These are phyloP conservation scores for Callochromis pleurospilus DNA, from an alignment of 2,113 vertebrate species.

Conservation along the genomic window DNA sequence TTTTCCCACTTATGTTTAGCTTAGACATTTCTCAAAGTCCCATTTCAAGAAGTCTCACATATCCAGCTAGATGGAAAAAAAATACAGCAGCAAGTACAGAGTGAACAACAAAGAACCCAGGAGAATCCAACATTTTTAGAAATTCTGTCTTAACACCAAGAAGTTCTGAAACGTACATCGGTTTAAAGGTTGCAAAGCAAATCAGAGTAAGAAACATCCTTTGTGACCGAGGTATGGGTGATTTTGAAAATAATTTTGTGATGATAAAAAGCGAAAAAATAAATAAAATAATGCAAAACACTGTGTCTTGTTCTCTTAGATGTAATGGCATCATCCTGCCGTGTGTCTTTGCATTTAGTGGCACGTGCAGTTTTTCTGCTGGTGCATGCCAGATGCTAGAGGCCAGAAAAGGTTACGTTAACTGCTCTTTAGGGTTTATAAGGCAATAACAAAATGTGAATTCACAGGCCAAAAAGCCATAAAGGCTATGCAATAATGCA, in stretches of 20 bases:
- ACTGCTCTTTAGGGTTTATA: background rate
- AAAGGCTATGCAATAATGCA: background rate
- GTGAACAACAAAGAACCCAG: background rate
- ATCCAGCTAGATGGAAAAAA: constrained; percentile 16
- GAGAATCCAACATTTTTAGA: background rate
- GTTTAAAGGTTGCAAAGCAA: constrained; percentile 62
- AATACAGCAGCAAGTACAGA: background rate
- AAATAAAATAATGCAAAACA: background rate
- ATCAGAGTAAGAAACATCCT: constrained; percentile 71
- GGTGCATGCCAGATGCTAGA: constrained; percentile 12
- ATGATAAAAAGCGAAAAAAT: background rate
- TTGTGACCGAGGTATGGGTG: background rate
- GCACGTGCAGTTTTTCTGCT: constrained; percentile 23
- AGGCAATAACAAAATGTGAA: constrained; percentile 4
- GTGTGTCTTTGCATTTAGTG: background rate
- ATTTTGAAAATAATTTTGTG: constrained; percentile 9
- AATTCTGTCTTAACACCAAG: background rate
- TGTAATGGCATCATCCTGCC: background rate
- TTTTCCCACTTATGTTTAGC: background rate
- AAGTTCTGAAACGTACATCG: background rate
- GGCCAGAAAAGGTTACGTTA: background rate
- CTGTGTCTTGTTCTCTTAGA: background rate
- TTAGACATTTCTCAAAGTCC: background rate
- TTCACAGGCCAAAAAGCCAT: constrained; percentile 1
- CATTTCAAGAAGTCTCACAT: constrained; percentile 21